Conservation (phyloP, 2,797 vertebrate species). For the Ptychobarbus kaznakovi region DNA sequence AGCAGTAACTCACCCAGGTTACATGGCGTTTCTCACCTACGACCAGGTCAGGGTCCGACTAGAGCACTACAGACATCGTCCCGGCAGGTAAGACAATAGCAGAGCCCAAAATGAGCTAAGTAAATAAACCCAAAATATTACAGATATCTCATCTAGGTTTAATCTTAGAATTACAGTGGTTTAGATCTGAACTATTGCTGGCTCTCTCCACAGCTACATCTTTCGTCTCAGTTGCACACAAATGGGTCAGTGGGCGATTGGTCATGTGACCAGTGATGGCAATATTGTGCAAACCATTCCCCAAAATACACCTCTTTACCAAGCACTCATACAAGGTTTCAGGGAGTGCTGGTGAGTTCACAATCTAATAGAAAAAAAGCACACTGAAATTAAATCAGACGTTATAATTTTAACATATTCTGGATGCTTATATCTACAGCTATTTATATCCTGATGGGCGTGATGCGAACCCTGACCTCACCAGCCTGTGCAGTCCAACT, state of each 20-base stretch:
- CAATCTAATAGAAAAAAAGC: not conserved
- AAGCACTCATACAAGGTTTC: constrained; percentile 83
- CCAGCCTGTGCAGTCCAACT: constrained; percentile 65
- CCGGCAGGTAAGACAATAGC: constrained; percentile 80
- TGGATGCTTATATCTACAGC: constrained; percentile 68
- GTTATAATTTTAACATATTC: not conserved
- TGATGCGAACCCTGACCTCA: constrained; percentile 84
- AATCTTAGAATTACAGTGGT: not conserved
- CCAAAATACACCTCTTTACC: constrained; percentile 80
- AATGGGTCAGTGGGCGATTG: constrained; percentile 90
- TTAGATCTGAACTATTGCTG: not conserved
- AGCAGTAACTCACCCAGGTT: constrained; percentile 88
- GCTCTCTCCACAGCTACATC: constrained; percentile 79
- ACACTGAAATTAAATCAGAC: not conserved
- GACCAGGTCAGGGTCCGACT: constrained; percentile 83
- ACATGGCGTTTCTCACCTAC: constrained; percentile 93
- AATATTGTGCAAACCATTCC: constrained; percentile 86
- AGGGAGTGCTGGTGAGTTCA: constrained; percentile 82
- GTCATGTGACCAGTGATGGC: constrained; percentile 81
- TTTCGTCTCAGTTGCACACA: constrained; percentile 89
- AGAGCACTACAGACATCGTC: constrained; percentile 78
- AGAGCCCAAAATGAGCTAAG: not conserved
- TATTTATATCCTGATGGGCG: constrained; percentile 86
- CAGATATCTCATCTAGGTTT: not conserved
- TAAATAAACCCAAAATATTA: not conserved